Conservation (phyloP, 1,140 invertebrate species). For the Anastrepha ludens region DNA sequence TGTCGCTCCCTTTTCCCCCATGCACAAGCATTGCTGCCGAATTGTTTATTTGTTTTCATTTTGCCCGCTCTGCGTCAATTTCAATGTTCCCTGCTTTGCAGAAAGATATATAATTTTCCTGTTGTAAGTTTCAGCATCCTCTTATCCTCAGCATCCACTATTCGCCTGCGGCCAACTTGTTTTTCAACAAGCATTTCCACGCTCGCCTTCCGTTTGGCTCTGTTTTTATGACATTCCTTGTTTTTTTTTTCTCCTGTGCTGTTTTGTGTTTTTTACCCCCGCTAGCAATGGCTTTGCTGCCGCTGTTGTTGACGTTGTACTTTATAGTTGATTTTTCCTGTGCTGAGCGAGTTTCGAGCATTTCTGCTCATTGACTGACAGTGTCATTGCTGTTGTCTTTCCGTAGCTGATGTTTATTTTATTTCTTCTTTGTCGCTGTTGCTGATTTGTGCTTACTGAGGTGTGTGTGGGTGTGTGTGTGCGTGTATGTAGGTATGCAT, state of each 20-base stretch:
- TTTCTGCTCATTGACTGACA: conserved; percentile 18
- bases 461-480: background rate
- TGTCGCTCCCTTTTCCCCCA: background rate
- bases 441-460: background rate
- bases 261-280: background rate
- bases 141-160: background rate
- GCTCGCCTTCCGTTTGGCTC: background rate
- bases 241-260: background rate
- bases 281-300: background rate
- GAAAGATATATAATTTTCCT: conserved; percentile 51
- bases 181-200: background rate
- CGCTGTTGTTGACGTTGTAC: background rate
- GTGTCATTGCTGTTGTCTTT: conserved; percentile 11
- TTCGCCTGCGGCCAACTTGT: conserved; percentile 15
- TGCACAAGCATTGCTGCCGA: background rate
- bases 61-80: background rate
- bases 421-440: background rate
- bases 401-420: background rate
- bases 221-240: background rate
- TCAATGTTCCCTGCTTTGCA: background rate
- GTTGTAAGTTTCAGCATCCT: conserved; percentile 45
- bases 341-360: background rate
- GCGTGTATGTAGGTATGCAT: background rate
- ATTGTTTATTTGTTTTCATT: background rate
- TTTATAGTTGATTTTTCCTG: conserved; percentile 36